Evolutionary conservation across 2,113 vertebrate species (phyloP), one percentile per base, ranked within the genome.

Genomic region (Catagonus wagneri): DNA sequence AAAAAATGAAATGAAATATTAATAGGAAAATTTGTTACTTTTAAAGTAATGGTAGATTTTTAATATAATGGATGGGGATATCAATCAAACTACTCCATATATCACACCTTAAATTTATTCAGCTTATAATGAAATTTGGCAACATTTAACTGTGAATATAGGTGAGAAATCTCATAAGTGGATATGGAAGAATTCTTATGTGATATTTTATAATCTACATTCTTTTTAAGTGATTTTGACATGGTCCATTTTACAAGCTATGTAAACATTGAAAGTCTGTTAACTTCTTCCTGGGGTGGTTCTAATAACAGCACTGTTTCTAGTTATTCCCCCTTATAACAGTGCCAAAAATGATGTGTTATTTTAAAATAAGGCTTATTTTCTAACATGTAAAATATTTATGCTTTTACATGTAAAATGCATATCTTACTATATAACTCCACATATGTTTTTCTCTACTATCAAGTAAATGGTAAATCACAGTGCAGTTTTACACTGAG

Each of bases 191-290:
- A 83, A 69, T 17, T 93, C 29, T 66, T 20, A 44, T 78, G n/a
- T 85, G 50, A n/a, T 11, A 74, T 69, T 74, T 93, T 29, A 66
- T 80, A 74, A 66, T 9, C 13, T 54, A 56, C 1, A 39, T 78
- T 78, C 90, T 88, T 88, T 58, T 80, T 88, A 68, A 60, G 92
- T 75, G 58, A 80, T 63, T 90, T 66, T 89, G 32, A 80, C 32
- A 83, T 16, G 34, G 50, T 63, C 13, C 1, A 90, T 78, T 17
- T 96, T 83, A 72, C 19, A 79, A 19, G 22, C 36, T 52, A 44
- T 2, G 1, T 50, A 63, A 83, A 81, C 23, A 80, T 6, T 91
- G 9, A 75, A 93, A 75, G 23, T 19, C n/a, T 83, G 7, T 52
- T 52, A 78, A 71, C n/a, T 74, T 14, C 86, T 34, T 44, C 44